A percentile compares a stretch with the other conserved stretches of the same genome.
These are phyloP conservation scores for Dicaeum eximium DNA, from an alignment of 2,113 vertebrate genomes.

Conservation along the genomic window DNA sequence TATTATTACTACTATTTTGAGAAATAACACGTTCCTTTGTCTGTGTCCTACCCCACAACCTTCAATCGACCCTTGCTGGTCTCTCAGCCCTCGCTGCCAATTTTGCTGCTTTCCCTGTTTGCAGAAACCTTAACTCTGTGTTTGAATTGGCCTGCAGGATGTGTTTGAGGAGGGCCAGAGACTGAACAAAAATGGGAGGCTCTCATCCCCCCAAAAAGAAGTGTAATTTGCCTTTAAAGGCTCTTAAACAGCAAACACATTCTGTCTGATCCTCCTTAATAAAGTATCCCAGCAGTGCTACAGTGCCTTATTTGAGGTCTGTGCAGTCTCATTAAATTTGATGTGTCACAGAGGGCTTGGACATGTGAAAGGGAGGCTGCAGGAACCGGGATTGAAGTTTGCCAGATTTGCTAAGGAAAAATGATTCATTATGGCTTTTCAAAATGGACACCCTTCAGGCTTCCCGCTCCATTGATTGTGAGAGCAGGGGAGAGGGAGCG, in stretches of 20 bases:
- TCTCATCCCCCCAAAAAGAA: slow-evolving; percentile 43
- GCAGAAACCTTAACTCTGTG: slow-evolving; percentile 15
- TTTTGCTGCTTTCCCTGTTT: neutral
- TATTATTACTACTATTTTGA: neutral
- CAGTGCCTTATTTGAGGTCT: slow-evolving; percentile 70
- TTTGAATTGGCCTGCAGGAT: slow-evolving; percentile 36
- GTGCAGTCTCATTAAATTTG: slow-evolving; percentile 80
- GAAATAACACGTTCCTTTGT: slow-evolving; percentile 31
- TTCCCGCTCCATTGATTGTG: slow-evolving; percentile 57
- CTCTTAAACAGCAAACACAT: slow-evolving; percentile 57
- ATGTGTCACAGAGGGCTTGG: slow-evolving; percentile 74
- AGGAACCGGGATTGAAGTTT: slow-evolving; percentile 69
- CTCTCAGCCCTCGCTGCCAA: neutral
- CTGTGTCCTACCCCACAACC: neutral
- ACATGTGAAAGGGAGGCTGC: slow-evolving; percentile 70
- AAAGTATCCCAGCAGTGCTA: slow-evolving; percentile 65
- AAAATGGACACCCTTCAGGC: slow-evolving; percentile 72
- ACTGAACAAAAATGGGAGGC: neutral
- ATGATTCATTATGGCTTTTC: slow-evolving; percentile 72
- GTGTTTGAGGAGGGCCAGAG: neutral
- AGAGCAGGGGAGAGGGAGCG: neutral
- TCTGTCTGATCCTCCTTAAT: slow-evolving; percentile 73
- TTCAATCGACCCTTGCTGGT: neutral
- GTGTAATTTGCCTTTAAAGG: slow-evolving; percentile 67
- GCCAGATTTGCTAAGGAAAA: slow-evolving; percentile 69